Percentiles rank a stretch among this genome's conserved stretches.
Conservation (phyloP, 2,113 vertebrate species). For the Elaphurus davidianus region DNA sequence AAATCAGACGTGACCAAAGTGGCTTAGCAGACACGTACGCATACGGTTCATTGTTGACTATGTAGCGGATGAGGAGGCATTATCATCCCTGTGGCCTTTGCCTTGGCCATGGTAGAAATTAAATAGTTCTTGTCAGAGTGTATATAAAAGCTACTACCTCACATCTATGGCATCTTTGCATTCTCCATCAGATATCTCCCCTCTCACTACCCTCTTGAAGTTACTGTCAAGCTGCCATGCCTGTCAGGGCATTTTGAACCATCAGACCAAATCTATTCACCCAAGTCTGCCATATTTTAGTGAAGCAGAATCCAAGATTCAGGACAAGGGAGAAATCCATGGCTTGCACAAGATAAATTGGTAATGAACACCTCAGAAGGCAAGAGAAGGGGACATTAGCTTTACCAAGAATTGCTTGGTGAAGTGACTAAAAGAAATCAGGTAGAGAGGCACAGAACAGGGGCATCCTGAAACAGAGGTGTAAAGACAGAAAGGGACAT, state of each 20-base stretch:
- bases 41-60: not conserved
- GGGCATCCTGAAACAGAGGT: not conserved
- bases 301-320: not conserved
- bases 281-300: not conserved
- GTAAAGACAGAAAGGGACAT: not conserved
- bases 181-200: not conserved
- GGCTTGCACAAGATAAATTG: not conserved
- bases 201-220: not conserved
- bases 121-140: not conserved
- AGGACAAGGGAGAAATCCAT: not conserved
- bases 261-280: not conserved
- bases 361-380: not conserved
- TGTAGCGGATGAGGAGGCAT: not conserved
- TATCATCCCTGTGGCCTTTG: not conserved
- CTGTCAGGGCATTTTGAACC: not conserved
- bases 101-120: not conserved
- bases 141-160: not conserved
- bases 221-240: not conserved
- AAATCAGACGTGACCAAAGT: rapidly evolving
- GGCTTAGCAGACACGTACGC: not conserved
- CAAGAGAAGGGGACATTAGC: not conserved
- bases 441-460: not conserved
- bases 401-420: not conserved
- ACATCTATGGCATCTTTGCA: not conserved
- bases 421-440: not conserved